Conservation (phyloP, 2,113 vertebrate species). For the Ia io region DNA sequence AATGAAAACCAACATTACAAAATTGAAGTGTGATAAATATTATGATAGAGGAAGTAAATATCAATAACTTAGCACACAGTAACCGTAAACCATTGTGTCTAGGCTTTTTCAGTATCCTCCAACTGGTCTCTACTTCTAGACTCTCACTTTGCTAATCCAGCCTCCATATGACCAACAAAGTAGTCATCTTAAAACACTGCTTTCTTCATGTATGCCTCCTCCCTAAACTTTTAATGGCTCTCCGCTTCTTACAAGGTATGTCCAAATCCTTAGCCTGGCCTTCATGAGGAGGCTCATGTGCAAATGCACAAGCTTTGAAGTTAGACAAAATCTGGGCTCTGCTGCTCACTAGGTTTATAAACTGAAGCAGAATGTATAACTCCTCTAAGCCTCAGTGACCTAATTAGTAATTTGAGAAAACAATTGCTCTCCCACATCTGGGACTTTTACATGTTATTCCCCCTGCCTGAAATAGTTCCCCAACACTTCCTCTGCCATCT, state of each 20-base stretch:
- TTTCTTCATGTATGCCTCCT: not conserved
- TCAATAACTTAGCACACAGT: not conserved
- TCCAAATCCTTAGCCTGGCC: not conserved
- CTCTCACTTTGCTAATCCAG: not conserved
- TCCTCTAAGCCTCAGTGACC: not conserved
- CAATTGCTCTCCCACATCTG: not conserved
- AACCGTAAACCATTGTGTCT: not conserved
- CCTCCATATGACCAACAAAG: not conserved
- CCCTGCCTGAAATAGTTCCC: not conserved
- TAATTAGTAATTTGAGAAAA: not conserved
- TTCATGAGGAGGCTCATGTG: not conserved
- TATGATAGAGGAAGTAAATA: not conserved
- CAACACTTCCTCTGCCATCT: not conserved
- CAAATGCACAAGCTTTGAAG: not conserved
- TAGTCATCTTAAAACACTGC: not conserved
- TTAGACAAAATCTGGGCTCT: conserved; percentile 4
- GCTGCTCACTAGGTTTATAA: not conserved
- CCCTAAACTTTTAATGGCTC: not conserved
- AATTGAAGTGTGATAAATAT: not conserved
- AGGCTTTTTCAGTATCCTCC: not conserved
- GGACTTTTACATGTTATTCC: not conserved
- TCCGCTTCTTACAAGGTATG: not conserved
- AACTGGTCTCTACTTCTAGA: not conserved
- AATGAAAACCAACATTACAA: not conserved
- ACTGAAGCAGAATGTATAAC: not conserved